Evolutionary conservation across 2,113 vertebrate species (phyloP).

Genomic region (Rhombomys opimus): DNA sequence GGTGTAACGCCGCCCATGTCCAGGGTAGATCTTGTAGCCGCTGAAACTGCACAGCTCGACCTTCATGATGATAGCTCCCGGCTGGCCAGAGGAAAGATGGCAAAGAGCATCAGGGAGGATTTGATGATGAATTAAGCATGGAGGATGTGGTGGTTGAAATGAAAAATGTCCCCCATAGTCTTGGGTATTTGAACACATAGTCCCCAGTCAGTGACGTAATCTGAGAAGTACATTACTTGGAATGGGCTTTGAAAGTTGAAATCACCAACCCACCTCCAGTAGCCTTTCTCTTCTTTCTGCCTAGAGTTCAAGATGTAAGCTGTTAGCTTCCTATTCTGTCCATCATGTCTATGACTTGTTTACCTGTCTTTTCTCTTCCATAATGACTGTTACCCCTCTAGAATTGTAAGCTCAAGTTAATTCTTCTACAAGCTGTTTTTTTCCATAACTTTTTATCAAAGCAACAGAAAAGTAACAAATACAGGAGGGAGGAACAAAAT

Average conservation of each 20-base stretch:
- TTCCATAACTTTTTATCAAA: background rate
- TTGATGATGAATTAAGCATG: background rate
- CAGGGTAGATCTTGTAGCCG: no score
- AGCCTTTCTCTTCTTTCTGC: background rate
- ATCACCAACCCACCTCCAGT: background rate
- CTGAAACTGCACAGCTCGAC: no score
- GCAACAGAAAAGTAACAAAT: background rate
- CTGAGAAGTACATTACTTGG: background rate
- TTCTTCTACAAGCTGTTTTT: background rate
- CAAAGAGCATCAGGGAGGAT: background rate
- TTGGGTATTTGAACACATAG: background rate
- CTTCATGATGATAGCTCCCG: no score
- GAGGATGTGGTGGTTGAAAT: background rate
- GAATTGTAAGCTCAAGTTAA: background rate
- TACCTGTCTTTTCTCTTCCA: background rate
- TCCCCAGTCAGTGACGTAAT: background rate
- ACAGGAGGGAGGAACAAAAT: background rate
- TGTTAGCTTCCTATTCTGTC: background rate
- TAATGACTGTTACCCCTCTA: background rate
- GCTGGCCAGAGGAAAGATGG: no score
- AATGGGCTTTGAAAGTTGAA: background rate
- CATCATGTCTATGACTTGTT: background rate
- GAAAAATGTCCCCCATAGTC: background rate
- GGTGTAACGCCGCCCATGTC: no score
- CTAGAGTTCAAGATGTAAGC: background rate